Conservation (phyloP, 64 coral and sea anemone genomes). For the Montipora efflorescens region DNA sequence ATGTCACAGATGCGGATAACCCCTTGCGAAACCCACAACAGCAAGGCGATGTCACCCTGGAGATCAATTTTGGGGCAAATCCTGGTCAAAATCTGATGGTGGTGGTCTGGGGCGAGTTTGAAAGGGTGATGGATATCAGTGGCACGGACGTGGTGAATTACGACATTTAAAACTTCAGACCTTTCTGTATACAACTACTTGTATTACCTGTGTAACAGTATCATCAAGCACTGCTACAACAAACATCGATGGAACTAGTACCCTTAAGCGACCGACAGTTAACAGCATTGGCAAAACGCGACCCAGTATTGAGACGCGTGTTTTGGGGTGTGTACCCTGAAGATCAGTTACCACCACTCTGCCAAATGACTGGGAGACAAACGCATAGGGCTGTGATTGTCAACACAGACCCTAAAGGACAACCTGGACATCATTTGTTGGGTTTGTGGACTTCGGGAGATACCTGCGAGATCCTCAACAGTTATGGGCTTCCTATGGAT, state of each 20-base stretch:
- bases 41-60: not conserved
- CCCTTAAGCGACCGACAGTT: too few relatives aligned
- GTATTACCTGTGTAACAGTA: too few relatives aligned
- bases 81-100: not conserved
- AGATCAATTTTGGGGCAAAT: not conserved
- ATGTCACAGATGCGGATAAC: conserved; percentile 20
- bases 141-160: not conserved
- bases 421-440: conserved; percentile 10
- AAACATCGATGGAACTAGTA: too few relatives aligned
- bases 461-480: conserved; percentile 48
- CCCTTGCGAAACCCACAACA: conserved; percentile 1
- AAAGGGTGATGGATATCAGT: conserved; percentile 38
- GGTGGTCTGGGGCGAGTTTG: conserved; percentile 55
- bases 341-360: not conserved
- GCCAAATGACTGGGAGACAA: too few relatives aligned
- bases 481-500: not conserved
- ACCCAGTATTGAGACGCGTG: not conserved
- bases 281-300: too few relatives aligned
- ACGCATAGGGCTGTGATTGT: too few relatives aligned
- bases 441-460: conserved; percentile 14
- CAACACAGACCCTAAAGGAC: conserved; percentile 2
- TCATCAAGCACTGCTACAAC: not conserved
- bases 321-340: not conserved
- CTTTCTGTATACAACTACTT: too few relatives aligned
- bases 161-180: not conserved